A percentile compares a stretch with the other conserved stretches of the same genome.
These are phyloP conservation scores for Anser cygnoides DNA, from an alignment of 2,113 vertebrate genomes.

Conservation along the genomic window DNA sequence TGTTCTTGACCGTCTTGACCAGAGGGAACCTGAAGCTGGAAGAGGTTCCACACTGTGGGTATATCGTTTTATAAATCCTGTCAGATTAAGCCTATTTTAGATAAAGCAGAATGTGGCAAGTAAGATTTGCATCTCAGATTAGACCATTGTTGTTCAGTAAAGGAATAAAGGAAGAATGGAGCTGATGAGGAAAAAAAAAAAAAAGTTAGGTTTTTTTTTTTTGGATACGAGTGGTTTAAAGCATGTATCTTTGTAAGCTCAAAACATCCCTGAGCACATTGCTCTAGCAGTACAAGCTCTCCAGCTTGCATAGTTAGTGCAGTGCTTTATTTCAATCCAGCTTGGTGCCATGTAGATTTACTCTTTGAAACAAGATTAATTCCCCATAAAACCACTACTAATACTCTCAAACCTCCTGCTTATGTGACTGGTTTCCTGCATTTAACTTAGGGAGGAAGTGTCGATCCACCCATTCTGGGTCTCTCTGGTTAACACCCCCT, in stretches of 20 bases:
- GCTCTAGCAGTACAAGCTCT: not conserved
- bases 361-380: slow-evolving; percentile 21
- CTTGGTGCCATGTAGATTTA: slow-evolving; percentile 18
- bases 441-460: slow-evolving; percentile 43
- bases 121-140: not conserved
- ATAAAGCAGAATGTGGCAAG: not conserved
- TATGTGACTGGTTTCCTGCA: slow-evolving; percentile 54
- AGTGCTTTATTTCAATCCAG: not conserved
- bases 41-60: not conserved
- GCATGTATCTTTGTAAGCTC: not conserved
- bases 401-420: slow-evolving; percentile 41
- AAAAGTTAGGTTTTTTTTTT: not conserved
- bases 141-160: not conserved
- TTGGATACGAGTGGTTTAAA: not conserved
- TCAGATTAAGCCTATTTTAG: not conserved
- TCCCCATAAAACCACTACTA: slow-evolving; percentile 37
- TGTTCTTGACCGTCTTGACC: not conserved
- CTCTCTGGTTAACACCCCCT: slow-evolving; percentile 32
- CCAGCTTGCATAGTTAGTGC: not conserved
- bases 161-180: not conserved
- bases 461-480: not conserved
- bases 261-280: not conserved
- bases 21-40: not conserved
- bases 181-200: not conserved
- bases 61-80: not conserved